Percentiles rank a stretch among this genome's conserved stretches.
These are phyloP conservation scores for Danaus melanippus DNA, from an alignment of 1,140 invertebrate species.

Conservation along the genomic window DNA sequence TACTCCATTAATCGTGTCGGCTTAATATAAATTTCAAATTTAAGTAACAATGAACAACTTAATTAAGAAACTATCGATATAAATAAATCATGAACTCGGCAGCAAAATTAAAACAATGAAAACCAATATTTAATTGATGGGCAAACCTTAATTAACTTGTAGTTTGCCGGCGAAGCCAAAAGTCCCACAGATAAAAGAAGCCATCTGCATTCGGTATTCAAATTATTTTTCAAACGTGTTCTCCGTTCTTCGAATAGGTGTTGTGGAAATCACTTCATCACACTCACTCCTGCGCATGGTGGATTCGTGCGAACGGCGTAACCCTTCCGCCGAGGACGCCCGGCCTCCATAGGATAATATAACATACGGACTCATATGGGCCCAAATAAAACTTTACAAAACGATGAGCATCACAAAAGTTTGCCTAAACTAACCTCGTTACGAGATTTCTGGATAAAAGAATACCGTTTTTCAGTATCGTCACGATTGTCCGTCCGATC, in stretches of 20 bases:
- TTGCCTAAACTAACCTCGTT: conserved; percentile 71
- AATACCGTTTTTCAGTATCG: conserved; percentile 70
- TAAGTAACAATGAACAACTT: conserved; percentile 25
- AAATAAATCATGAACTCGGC: conserved; percentile 57
- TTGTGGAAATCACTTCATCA: conserved; percentile 52
- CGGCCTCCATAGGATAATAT: conserved; percentile 48
- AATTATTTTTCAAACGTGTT: conserved; percentile 71
- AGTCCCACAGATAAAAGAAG: conserved; percentile 62
- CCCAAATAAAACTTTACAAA: conserved; percentile 59
- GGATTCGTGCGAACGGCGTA: conserved; percentile 37
- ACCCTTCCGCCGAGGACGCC: conserved; percentile 38
- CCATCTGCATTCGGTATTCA: conserved; percentile 71
- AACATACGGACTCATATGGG: conserved; percentile 58
- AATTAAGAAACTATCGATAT: conserved; percentile 47
- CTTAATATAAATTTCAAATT: conserved; percentile 12
- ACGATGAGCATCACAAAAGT: conserved; percentile 67
- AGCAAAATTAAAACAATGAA: conserved; percentile 63
- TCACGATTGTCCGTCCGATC: conserved; percentile 62
- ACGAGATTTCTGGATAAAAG: conserved; percentile 70
- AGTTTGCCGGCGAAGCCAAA: conserved; percentile 50
- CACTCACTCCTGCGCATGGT: conserved; percentile 58
- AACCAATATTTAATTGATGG: conserved; percentile 70
- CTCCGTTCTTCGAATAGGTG: conserved; percentile 36
- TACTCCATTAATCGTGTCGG: background rate
- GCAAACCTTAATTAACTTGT: conserved; percentile 72